These are phyloP conservation scores for Chloroclysta siterata DNA, from an alignment of 2,888 invertebrate species.

Conservation along the genomic window DNA sequence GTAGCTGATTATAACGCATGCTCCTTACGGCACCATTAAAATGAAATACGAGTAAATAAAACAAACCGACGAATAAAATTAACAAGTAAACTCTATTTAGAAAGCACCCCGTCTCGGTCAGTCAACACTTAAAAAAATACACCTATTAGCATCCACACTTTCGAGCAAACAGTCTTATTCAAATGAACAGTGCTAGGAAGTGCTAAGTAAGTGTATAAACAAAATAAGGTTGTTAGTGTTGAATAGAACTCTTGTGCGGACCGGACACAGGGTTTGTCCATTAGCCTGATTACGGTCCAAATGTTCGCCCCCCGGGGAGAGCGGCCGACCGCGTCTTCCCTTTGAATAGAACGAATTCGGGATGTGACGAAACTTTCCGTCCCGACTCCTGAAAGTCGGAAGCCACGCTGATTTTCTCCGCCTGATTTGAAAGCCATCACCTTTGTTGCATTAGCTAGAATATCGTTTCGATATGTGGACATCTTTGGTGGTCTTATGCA, in stretches of 20 bases:
- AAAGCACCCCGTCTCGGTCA: not conserved
- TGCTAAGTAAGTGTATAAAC: conserved; percentile 65
- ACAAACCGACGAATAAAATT: not conserved
- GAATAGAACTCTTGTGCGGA: conserved; percentile 68
- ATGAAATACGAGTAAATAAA: not conserved
- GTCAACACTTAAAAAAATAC: conserved; percentile 5
- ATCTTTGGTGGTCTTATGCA: too few relatives aligned
- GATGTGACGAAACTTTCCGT: conserved; percentile 10
- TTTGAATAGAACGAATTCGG: conserved; percentile 49
- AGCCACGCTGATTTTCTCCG: not conserved
- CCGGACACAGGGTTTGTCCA: conserved; percentile 76
- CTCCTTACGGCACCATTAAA: not conserved
- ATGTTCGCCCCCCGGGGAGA: conserved; percentile 66
- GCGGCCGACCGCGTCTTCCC: conserved; percentile 59
- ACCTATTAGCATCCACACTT: conserved; percentile 12
- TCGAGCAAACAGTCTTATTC: conserved; percentile 31
- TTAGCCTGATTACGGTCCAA: conserved; percentile 82
- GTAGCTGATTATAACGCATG: not conserved
- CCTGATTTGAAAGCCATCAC: conserved; percentile 1
- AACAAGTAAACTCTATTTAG: not conserved
- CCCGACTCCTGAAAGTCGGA: conserved; percentile 7
- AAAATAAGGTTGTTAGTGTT: conserved; percentile 70
- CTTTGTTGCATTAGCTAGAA: not conserved
- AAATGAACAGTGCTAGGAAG: conserved; percentile 37
- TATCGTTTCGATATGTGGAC: too few relatives aligned